Evolutionary conservation across 2,797 vertebrate species (phyloP), one percentile per base, ranked within the genome.

Genomic region (Scolopax rusticola): DNA sequence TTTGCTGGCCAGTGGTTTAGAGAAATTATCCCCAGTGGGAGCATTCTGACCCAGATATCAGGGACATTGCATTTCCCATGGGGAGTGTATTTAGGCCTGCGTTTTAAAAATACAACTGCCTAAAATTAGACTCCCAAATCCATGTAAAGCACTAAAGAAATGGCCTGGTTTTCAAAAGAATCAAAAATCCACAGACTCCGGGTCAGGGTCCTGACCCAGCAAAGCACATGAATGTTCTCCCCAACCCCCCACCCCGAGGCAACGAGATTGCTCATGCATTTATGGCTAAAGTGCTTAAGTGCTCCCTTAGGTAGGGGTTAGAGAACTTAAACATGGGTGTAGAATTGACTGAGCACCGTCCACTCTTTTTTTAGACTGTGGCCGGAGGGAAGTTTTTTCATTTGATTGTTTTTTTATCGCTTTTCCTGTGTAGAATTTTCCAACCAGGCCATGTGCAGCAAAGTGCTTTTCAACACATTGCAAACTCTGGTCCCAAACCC

Each of bases 271-370:
- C 87, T 94, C 74, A 56, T 79, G 87, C 94, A 83, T 90, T 91
- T 88, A 84, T 88, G 30, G 74, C 67, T 88, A 3, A 93, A 93
- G 85, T 76, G 89, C 87, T 95, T 97, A 96, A 95, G 91, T 96
- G 93, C 74, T 94, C 90, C 93, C 47, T 4, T 82, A 90, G 92
- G 87, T 82, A 81, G 25, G 59, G 74, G 87, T 67, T 93, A 79
- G 74, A 65, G 63, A 93, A 85, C 85, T 78, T 81, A 81, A 84
- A 69, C 32, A 28, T 32, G 76, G 85, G 67, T 65, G 70, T 56
- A 67, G 83, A 84, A 86, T 51, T 3, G 10, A 70, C 63, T n/a
- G 54, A 85, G 69, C 0, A 0, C 36, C 70, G 79, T 54, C 40
- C 54, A 23, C 56, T 74, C 78, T 79, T 76, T 81, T 79, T 76